Percentiles rank a stretch among this genome's conserved stretches.
phyloP scores from a whole-genome alignment of 2,797 vertebrate species.

The Rhyacichthys aspro region DNA sequence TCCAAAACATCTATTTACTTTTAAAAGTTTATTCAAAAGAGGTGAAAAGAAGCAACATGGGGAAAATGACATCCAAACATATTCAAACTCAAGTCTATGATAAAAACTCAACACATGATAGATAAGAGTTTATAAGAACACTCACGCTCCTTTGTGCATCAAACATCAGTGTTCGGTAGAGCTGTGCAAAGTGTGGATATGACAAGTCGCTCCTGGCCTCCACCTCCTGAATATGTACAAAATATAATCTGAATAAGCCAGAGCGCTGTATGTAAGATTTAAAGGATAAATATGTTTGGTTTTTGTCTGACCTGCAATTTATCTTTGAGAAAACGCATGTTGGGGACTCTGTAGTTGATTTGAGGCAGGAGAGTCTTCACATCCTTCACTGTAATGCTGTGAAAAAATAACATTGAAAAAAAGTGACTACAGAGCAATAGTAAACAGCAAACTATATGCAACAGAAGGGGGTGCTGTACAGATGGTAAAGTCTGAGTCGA shows the following conservation, averaged over 20 bases:
- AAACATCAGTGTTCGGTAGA: slow-evolving; percentile 90
- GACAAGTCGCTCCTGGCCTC: slow-evolving; percentile 84
- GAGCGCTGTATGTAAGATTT: too few species aligned
- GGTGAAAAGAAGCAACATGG: too few species aligned
- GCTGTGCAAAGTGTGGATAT: slow-evolving; percentile 85
- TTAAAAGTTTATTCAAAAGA: too few species aligned
- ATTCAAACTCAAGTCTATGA: too few species aligned
- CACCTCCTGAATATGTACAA: slow-evolving; percentile 86
- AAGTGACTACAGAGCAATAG: too few species aligned
- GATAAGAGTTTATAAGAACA: slow-evolving; percentile 15
- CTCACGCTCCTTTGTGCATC: slow-evolving; percentile 87
- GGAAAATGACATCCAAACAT: too few species aligned
- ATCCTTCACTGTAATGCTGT: slow-evolving; percentile 75
- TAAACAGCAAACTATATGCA: too few species aligned
- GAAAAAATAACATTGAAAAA: background rate
- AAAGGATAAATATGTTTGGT: background rate
- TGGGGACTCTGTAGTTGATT: slow-evolving; percentile 77
- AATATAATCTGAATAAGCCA: too few species aligned
- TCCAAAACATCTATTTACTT: too few species aligned
- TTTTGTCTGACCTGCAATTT: slow-evolving; percentile 70
- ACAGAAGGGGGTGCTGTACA: slow-evolving; percentile 3
- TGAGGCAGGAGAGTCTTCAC: slow-evolving; percentile 75
- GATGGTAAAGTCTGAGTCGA: background rate
- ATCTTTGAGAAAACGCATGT: slow-evolving; percentile 78
- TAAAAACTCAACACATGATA: too few species aligned